These are phyloP conservation scores for Acinonyx jubatus DNA, from an alignment of 2,113 vertebrate species.

Conservation along the genomic window DNA sequence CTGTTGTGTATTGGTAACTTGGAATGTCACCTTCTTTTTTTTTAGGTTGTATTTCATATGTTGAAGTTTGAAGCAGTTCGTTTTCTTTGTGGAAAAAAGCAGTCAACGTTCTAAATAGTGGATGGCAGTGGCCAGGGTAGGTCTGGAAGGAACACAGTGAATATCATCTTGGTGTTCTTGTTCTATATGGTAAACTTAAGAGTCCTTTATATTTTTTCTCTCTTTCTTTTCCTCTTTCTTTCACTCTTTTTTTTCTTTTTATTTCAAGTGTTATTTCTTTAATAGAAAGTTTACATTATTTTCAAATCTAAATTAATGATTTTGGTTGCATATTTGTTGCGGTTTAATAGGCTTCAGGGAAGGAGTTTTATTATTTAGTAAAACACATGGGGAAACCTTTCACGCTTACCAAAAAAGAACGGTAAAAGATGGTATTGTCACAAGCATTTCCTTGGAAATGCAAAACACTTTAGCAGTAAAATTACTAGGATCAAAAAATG, in stretches of 20 bases:
- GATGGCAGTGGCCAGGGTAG: background rate
- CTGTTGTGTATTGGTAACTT: background rate
- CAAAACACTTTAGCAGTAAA: background rate
- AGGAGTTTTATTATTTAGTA: background rate
- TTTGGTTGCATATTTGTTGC: background rate
- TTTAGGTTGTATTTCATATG: background rate
- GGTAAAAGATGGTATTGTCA: background rate
- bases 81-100: constrained; percentile 14
- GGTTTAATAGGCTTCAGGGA: background rate
- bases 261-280: constrained; percentile 3
- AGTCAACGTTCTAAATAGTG: background rate
- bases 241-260: background rate
- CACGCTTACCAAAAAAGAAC: background rate
- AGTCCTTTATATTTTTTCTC: background rate
- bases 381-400: background rate
- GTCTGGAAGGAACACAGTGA: background rate
- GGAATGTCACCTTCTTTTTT: background rate
- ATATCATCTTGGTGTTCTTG: background rate
- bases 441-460: background rate
- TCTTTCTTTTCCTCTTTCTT: background rate
- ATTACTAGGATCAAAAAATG: background rate
- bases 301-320: background rate
- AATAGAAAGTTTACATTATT: background rate
- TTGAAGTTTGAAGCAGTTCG: background rate
- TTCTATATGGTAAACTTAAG: background rate